Conservation (phyloP, 2,797 vertebrate genomes). For the Thaleichthys pacificus region DNA sequence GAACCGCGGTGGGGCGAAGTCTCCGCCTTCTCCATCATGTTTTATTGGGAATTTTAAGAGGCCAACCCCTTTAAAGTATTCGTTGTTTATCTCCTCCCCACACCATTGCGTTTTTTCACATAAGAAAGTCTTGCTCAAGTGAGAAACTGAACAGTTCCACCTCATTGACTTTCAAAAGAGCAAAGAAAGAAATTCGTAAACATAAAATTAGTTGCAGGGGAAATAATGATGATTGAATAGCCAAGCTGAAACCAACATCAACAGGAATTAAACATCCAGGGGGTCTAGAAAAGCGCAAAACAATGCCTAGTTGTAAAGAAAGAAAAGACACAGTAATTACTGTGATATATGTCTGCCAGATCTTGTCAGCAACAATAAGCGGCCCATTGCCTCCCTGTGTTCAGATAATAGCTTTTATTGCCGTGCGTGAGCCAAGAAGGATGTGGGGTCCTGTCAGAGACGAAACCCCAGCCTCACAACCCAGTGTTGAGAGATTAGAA, state of each 20-base stretch:
- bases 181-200: background rate
- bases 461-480: slow-evolving; percentile 21
- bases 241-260: no score
- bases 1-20: slow-evolving; percentile 48
- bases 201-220: background rate
- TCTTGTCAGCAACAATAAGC: slow-evolving; percentile 35
- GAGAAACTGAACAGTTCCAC: background rate
- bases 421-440: slow-evolving; percentile 40
- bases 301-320: slow-evolving; percentile 2
- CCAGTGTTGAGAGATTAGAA: slow-evolving; percentile 55
- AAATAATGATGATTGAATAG: background rate
- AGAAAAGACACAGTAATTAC: slow-evolving; percentile 29
- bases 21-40: slow-evolving; percentile 59
- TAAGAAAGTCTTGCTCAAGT: background rate
- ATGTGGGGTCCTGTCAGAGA: slow-evolving; percentile 37
- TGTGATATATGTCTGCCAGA: slow-evolving; percentile 52
- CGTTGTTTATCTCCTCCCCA: slow-evolving; percentile 1
- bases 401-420: slow-evolving; percentile 64
- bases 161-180: background rate
- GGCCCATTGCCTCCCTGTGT: slow-evolving; percentile 43
- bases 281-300: slow-evolving; percentile 5
- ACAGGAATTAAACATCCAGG: no score
- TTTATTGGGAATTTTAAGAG: slow-evolving; percentile 26
- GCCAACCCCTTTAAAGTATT: slow-evolving; percentile 38
- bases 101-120: background rate